phyloP scores from a whole-genome alignment of 2,797 vertebrate genomes.

The Typhlichthys eigenmanni region DNA sequence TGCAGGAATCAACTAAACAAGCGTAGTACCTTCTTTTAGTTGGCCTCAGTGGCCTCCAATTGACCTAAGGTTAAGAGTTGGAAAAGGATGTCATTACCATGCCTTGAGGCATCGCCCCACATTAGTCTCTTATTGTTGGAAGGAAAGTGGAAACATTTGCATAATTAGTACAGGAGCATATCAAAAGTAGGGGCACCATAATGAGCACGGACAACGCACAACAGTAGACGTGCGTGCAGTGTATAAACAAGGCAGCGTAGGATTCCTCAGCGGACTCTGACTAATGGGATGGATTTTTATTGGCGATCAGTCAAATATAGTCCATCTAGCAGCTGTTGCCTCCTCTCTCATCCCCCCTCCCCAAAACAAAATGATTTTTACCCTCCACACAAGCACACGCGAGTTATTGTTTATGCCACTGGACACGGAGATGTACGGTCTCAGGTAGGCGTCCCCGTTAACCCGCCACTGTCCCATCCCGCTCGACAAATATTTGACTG shows the following conservation, averaged over 20 bases:
- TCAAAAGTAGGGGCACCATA: slow-evolving; percentile 48
- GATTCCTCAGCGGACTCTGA: slow-evolving; percentile 35
- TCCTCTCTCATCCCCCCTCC: too few species aligned
- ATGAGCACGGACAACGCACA: slow-evolving; percentile 48
- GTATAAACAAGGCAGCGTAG: background rate
- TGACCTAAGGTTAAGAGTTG: slow-evolving; percentile 16
- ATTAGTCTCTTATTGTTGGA: slow-evolving; percentile 38
- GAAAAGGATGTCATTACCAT: slow-evolving; percentile 17
- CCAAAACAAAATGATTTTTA: background rate
- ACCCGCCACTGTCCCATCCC: slow-evolving; percentile 20
- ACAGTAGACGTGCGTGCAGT: slow-evolving; percentile 34
- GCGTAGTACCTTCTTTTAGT: slow-evolving; percentile 16
- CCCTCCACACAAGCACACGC: slow-evolving; percentile 10
- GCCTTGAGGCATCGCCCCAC: slow-evolving; percentile 40
- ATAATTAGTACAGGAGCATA: slow-evolving; percentile 55
- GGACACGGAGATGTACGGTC: slow-evolving; percentile 11
- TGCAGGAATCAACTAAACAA: slow-evolving; percentile 28
- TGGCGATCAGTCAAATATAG: slow-evolving; percentile 46
- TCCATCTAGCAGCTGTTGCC: background rate
- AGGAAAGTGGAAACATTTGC: slow-evolving; percentile 53
- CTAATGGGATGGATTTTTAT: slow-evolving; percentile 61
- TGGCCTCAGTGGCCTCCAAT: slow-evolving; percentile 27
- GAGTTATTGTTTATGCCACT: slow-evolving; percentile 30
- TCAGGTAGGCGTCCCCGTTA: slow-evolving; percentile 7
- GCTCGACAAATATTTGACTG: slow-evolving; percentile 61